Evolutionary conservation across 2,888 invertebrate genomes (phyloP).

Genomic region (Drosophila mettleri): DNA sequence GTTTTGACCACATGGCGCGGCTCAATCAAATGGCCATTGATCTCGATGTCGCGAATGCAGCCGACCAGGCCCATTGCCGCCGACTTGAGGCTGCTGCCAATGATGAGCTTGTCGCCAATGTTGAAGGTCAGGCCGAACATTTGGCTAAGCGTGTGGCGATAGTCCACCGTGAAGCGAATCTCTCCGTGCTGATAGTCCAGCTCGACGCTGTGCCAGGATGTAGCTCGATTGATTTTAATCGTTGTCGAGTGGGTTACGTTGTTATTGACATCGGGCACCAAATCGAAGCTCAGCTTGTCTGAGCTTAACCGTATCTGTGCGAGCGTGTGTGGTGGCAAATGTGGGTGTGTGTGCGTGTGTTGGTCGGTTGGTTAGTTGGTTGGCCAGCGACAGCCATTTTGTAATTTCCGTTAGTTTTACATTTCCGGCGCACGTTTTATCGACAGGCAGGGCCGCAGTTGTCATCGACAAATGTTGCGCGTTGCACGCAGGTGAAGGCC

Average conservation of each 20-base stretch:
- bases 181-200: slow-evolving; percentile 91
- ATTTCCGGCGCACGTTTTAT: slow-evolving; percentile 67
- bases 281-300: slow-evolving; percentile 93
- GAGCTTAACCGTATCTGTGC: slow-evolving; percentile 91
- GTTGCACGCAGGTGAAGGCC: slow-evolving; percentile 42
- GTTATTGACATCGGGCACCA: slow-evolving; percentile 90
- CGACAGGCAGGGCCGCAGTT: slow-evolving; percentile 26
- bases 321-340: background rate
- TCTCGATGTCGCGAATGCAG: slow-evolving; percentile 94
- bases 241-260: slow-evolving; percentile 91
- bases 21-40: slow-evolving; percentile 93
- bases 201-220: slow-evolving; percentile 93
- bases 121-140: slow-evolving; percentile 89
- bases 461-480: slow-evolving; percentile 69
- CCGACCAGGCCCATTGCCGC: slow-evolving; percentile 93
- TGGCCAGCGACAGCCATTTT: slow-evolving; percentile 61
- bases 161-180: slow-evolving; percentile 91
- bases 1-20: slow-evolving; percentile 93
- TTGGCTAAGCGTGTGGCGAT: slow-evolving; percentile 90
- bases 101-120: slow-evolving; percentile 89
- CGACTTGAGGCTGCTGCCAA: slow-evolving; percentile 92
- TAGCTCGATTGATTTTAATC: slow-evolving; percentile 92
- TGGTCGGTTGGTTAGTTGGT: slow-evolving; percentile 11
- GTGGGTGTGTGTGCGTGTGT: background rate
- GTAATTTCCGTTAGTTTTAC: slow-evolving; percentile 78